phyloP scores from a whole-genome alignment of 2,888 invertebrate genomes.

The Chloroclysta siterata region DNA sequence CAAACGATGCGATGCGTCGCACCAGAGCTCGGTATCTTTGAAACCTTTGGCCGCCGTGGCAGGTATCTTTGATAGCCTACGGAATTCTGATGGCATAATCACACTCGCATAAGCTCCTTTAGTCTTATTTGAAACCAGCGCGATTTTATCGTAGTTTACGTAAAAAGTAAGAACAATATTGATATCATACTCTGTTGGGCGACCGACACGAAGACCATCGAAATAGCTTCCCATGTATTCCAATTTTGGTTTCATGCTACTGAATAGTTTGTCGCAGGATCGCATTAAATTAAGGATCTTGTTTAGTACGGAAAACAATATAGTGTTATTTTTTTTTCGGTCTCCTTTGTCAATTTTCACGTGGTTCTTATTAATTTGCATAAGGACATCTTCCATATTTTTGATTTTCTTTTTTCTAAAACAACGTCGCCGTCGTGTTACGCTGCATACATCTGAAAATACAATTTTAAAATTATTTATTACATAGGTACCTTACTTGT shows the following conservation, averaged over 20 bases:
- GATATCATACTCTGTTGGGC: constrained; percentile 66
- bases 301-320: constrained; percentile 57
- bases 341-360: constrained; percentile 58
- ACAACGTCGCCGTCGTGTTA: not conserved
- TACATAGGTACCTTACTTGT: not conserved
- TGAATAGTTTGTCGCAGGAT: constrained; percentile 53
- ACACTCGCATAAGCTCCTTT: constrained; percentile 56
- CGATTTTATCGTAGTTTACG: constrained; percentile 59
- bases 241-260: constrained; percentile 60
- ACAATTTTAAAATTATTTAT: constrained; percentile 1
- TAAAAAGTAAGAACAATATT: constrained; percentile 61
- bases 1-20: constrained; percentile 53
- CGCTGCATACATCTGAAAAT: constrained; percentile 19
- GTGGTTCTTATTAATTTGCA: constrained; percentile 54
- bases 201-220: constrained; percentile 64
- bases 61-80: constrained; percentile 56
- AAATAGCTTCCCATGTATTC: constrained; percentile 68
- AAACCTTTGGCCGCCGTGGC: constrained; percentile 57
- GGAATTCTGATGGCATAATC: constrained; percentile 65
- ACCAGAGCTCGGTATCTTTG: constrained; percentile 60
- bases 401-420: constrained; percentile 34
- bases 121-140: constrained; percentile 48
- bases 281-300: constrained; percentile 57
- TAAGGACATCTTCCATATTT: constrained; percentile 55
- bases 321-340: constrained; percentile 54